phyloP scores from a whole-genome alignment of 2,113 vertebrate species.

The Eudyptes chrysolophus region DNA sequence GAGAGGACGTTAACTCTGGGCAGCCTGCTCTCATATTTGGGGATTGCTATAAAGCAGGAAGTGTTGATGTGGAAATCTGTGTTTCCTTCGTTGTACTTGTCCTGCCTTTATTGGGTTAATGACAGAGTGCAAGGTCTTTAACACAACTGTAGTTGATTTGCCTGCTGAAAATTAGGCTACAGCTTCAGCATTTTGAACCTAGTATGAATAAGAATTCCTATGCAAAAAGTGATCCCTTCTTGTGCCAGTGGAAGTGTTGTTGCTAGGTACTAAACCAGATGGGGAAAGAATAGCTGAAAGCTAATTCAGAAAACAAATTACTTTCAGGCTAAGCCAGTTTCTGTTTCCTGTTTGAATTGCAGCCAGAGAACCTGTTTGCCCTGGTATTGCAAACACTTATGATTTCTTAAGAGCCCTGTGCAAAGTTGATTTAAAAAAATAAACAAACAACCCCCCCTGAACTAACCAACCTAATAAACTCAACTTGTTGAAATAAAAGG shows the following conservation, averaged over 20 bases:
- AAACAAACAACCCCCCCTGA: neutral
- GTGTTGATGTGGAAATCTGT: neutral
- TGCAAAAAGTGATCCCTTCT: neutral
- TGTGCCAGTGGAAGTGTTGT: neutral
- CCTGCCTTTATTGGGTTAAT: neutral
- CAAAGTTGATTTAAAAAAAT: constrained; percentile 10
- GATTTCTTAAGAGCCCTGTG: neutral
- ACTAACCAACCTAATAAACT: neutral
- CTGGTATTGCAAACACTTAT: neutral
- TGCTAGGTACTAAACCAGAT: neutral
- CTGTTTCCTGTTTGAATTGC: neutral
- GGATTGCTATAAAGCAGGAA: neutral
- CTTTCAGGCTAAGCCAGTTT: constrained; percentile 12
- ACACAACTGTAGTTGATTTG: neutral
- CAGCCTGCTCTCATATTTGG: neutral
- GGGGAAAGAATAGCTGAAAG: neutral
- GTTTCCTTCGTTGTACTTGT: neutral
- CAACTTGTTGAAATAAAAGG: neutral
- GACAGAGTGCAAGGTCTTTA: neutral
- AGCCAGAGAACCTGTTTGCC: constrained; percentile 33
- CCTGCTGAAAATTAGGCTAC: neutral
- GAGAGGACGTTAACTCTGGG: neutral
- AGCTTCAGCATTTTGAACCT: neutral
- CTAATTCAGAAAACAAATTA: neutral
- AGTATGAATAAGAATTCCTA: neutral